phyloP scores from a whole-genome alignment of 2,888 invertebrate species.

The Trileptium ribeirensis region DNA sequence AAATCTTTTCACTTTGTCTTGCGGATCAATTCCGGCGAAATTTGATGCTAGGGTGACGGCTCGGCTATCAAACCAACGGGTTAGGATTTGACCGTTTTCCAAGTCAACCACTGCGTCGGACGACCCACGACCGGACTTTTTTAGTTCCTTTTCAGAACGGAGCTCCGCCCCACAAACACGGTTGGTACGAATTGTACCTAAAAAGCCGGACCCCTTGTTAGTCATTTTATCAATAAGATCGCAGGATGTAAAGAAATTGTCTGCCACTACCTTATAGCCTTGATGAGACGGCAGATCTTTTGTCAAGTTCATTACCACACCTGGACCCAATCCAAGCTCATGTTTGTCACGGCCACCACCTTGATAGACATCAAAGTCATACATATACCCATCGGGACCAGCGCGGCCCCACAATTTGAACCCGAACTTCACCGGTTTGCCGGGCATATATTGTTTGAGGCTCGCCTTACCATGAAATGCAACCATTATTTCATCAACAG shows the following conservation, averaged over 20 bases:
- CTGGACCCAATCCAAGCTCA: neutral
- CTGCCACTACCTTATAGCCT: neutral
- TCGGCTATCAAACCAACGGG: slow-evolving; percentile 42
- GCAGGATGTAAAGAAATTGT: neutral
- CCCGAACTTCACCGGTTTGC: no score
- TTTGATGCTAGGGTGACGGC: slow-evolving; percentile 42
- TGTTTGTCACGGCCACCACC: no score
- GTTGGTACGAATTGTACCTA: neutral
- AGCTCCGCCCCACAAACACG: neutral
- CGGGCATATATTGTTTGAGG: no score
- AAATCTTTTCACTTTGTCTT: slow-evolving; percentile 39
- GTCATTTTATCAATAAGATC: neutral
- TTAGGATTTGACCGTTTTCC: slow-evolving; percentile 33
- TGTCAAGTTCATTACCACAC: neutral
- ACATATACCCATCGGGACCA: no score
- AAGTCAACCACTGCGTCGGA: neutral
- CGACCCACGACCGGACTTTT: neutral
- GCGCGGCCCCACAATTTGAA: no score
- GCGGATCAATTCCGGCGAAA: slow-evolving; percentile 37
- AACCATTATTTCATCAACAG: slow-evolving; percentile 13
- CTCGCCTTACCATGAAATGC: slow-evolving; percentile 15
- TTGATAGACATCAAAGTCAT: no score
- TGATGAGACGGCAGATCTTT: neutral
- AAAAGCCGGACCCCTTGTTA: neutral
- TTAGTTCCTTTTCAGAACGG: neutral